Evolutionary conservation across 64 coral and sea anemone species (phyloP), one percentile per base, ranked within the genome.

Genomic region (Catalaphyllia jardinei): DNA sequence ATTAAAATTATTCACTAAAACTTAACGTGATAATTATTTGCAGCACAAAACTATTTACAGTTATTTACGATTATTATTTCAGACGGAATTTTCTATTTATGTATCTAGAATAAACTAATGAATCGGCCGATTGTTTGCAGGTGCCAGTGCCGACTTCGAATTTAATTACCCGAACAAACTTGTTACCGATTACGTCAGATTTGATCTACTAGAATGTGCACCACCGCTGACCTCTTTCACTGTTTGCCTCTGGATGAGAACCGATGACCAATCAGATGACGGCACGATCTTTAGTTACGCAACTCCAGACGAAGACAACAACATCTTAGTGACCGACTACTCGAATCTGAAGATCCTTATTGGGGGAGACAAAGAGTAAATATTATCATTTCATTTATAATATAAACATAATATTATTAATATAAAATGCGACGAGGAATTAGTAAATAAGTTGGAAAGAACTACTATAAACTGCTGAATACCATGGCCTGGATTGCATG

Each of bases 171-270:
- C 79, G 11, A 42, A 65, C 17, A 82, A 65, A 39, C 1, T 31
- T 1, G 60, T 82, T 4, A 33, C 62, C 7, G 20, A 82, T n/a
- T 82, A 65, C 60, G 79, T 82, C 31, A 82, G 60, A 9, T 24
- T 82, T 0, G 33, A 82, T 24, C 0, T 82, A 1, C 8, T 28
- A 4, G 10, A 30, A n/a, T 65, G 25, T 19, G 79, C 79, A 13
- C 30, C 59, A 82, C 17, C 59, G 30, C 19, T 82, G 29, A 82
- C 79, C 19, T 60, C 59, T 20, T 82, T 82, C 62, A 82, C 79
- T 24, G 57, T 82, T 17, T 82, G 60, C 31, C 8, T 65, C 31
- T 82, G 79, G 79, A 20, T 39, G 8, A 82, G 64, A 67, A 31
- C 24, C 35, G 79, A 0, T 8, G 60, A 82, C 60, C 59, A 64